Conservation (phyloP, 2,888 invertebrate genomes). For the Hypselothyrea guttata region DNA sequence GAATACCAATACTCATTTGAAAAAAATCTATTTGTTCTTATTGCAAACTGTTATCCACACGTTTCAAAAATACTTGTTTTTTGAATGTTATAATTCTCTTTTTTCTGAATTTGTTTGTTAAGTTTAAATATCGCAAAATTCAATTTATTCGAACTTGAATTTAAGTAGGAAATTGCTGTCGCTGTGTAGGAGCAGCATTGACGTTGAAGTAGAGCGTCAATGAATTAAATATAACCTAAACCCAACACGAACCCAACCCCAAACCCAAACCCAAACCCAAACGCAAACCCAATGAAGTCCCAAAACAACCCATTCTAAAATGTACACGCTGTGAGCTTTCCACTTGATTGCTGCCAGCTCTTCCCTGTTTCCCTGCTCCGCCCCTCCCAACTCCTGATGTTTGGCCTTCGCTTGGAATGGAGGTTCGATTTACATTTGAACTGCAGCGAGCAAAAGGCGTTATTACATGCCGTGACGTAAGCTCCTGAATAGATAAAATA, state of each 20-base stretch:
- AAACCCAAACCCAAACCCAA: background rate
- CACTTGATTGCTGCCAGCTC: slow-evolving; percentile 66
- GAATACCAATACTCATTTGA: too few relatives aligned
- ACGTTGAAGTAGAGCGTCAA: slow-evolving; percentile 72
- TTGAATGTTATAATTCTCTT: too few relatives aligned
- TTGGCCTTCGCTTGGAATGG: slow-evolving; percentile 59
- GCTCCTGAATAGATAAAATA: slow-evolving; percentile 49
- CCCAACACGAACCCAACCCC: slow-evolving; percentile 7
- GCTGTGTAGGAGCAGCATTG: slow-evolving; percentile 29
- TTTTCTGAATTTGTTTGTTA: too few relatives aligned
- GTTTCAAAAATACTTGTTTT: too few relatives aligned
- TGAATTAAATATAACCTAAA: slow-evolving; percentile 70
- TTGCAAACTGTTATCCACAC: too few relatives aligned
- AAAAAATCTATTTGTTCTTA: too few relatives aligned
- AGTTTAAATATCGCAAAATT: too few relatives aligned
- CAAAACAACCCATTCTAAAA: slow-evolving; percentile 61
- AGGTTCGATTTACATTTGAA: slow-evolving; percentile 76
- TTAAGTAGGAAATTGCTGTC: too few relatives aligned
- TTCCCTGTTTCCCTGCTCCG: background rate
- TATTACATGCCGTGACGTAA: slow-evolving; percentile 62
- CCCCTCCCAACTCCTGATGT: background rate
- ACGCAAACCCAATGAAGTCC: slow-evolving; percentile 10
- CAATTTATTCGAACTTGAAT: too few relatives aligned
- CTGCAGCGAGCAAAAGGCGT: slow-evolving; percentile 55
- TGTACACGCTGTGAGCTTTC: slow-evolving; percentile 68